phyloP scores from a whole-genome alignment of 2,797 vertebrate species.

The Parauchenoglanis ngamensis region DNA sequence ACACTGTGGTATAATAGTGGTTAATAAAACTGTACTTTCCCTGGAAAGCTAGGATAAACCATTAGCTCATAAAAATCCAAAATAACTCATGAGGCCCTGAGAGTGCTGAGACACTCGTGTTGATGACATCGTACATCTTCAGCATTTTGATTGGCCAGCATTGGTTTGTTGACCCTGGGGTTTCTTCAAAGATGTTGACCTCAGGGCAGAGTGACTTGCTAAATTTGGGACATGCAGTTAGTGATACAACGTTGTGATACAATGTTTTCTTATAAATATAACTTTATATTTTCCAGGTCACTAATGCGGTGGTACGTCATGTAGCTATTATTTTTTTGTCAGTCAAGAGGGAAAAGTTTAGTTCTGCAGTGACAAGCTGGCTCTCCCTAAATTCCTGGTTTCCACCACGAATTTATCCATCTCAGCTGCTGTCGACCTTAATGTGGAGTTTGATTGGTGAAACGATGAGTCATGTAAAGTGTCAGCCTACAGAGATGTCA shows the following conservation, averaged over 20 bases:
- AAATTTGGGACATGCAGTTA: too few relatives aligned
- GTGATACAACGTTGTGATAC: neutral
- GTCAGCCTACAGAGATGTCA: neutral
- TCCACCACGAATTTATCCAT: neutral
- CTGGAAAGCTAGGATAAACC: neutral
- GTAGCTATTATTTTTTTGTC: neutral
- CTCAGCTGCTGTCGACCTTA: neutral
- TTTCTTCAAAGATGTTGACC: neutral
- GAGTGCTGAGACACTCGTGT: neutral
- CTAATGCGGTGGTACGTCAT: neutral
- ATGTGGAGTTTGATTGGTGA: constrained; percentile 10
- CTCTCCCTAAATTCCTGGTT: neutral
- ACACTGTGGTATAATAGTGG: neutral
- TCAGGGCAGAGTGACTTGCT: neutral
- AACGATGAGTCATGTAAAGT: neutral
- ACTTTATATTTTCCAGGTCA: neutral
- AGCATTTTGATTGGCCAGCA: neutral
- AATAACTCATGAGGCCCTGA: neutral
- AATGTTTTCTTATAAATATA: neutral
- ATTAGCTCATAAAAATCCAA: neutral
- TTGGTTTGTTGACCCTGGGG: neutral
- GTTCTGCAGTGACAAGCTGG: neutral
- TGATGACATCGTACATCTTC: neutral
- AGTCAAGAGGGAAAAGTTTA: neutral
- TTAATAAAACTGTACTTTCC: neutral